Conservation (phyloP, 2,797 vertebrate species). For the Scolopax rusticola region DNA sequence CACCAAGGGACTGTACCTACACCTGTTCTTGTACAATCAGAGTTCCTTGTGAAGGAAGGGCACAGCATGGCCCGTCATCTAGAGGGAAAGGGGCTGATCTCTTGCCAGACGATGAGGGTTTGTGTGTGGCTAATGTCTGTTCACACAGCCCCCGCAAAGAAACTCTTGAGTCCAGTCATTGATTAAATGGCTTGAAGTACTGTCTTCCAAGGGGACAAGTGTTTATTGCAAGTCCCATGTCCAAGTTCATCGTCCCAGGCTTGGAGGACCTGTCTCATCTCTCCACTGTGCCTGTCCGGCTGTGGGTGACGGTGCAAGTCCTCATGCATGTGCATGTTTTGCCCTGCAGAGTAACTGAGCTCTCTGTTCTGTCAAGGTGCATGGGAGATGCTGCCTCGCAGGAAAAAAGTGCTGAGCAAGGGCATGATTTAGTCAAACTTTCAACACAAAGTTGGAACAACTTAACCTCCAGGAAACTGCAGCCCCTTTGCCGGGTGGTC, state of each 20-base stretch:
- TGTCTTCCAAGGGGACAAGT: not conserved
- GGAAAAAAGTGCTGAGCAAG: not conserved
- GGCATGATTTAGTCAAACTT: not conserved
- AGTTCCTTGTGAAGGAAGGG: not conserved
- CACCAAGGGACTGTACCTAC: not conserved
- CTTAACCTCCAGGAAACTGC: not conserved
- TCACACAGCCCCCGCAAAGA: not conserved
- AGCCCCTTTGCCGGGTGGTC: not conserved
- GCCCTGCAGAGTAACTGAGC: not conserved
- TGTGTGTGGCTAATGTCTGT: not conserved
- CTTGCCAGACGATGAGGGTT: not conserved
- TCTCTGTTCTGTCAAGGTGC: not conserved
- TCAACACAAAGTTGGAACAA: not conserved
- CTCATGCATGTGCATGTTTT: accelerated
- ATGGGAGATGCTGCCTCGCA: not conserved
- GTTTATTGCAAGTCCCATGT: not conserved
- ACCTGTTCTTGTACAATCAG: not conserved
- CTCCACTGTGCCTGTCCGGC: not conserved
- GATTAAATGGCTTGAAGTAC: not conserved
- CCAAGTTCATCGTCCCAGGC: accelerated
- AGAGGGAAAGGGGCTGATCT: not conserved
- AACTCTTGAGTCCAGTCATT: not conserved
- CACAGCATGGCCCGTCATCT: accelerated
- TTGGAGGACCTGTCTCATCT: not conserved
- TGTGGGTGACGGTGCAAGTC: not conserved